Evolutionary conservation across 2,797 vertebrate genomes (phyloP).

Genomic region (Pipistrellus pipistrellus): DNA sequence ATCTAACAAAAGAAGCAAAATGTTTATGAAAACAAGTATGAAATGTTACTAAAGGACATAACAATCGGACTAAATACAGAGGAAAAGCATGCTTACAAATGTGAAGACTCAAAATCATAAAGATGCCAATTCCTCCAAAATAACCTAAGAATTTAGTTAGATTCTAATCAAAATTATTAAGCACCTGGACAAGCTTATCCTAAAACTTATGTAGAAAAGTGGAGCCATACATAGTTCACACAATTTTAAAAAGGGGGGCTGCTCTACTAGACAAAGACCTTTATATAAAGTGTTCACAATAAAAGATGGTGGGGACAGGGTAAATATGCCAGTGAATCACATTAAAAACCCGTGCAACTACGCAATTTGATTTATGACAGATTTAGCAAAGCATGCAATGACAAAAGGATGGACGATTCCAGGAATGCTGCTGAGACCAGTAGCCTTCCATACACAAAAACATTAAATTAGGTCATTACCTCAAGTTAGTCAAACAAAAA

Average conservation of each 20-base stretch:
- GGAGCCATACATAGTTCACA: neutral
- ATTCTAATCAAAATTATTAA: neutral
- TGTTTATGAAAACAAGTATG: neutral
- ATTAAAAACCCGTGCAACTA: neutral
- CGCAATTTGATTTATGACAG: neutral
- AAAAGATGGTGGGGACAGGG: neutral
- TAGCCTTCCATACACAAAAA: neutral
- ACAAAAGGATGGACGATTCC: neutral
- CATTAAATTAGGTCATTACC: neutral
- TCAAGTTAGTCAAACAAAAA: slow-evolving; percentile 21
- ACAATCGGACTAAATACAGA: neutral
- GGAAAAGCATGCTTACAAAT: neutral
- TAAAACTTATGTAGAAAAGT: neutral
- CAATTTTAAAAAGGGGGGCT: neutral
- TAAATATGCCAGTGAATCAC: neutral
- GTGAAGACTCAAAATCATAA: neutral
- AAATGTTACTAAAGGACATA: neutral
- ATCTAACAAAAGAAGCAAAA: neutral
- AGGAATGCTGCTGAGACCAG: neutral
- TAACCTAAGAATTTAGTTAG: slow-evolving; percentile 6
- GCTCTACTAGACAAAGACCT: neutral
- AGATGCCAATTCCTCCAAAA: neutral
- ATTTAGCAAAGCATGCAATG: neutral
- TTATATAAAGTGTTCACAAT: neutral
- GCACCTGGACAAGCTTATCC: neutral